Conservation (phyloP, 2,888 invertebrate genomes). For the Amiota communis region DNA sequence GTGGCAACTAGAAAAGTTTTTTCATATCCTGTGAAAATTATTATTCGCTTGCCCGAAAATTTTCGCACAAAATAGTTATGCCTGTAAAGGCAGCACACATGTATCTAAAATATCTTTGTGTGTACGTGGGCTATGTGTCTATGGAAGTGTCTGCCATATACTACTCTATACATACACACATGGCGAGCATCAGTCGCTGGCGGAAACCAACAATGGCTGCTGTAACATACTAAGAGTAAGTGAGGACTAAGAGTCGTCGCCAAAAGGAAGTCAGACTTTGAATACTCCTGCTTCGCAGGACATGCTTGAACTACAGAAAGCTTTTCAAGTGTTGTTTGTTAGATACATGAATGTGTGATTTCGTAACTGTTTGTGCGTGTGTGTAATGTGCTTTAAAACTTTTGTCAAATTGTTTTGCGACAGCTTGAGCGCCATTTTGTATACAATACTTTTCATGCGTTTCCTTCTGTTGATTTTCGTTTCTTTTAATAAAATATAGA, state of each 20-base stretch:
- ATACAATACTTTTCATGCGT: not conserved
- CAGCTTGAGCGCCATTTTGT: constrained; percentile 26
- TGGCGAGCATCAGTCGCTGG: constrained; percentile 34
- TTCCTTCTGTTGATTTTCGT: constrained; percentile 32
- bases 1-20: constrained; percentile 60
- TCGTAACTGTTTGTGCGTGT: constrained; percentile 9
- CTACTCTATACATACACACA: not conserved
- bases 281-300: constrained; percentile 4
- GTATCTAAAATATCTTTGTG: constrained; percentile 36
- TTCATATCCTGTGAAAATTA: constrained; percentile 66
- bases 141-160: constrained; percentile 24
- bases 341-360: not conserved
- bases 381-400: constrained; percentile 37
- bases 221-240: not conserved
- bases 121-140: constrained; percentile 32
- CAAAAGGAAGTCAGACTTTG: constrained; percentile 25
- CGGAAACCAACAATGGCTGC: constrained; percentile 39
- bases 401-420: constrained; percentile 48
- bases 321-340: not conserved
- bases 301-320: constrained; percentile 6
- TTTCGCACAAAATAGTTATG: constrained; percentile 58
- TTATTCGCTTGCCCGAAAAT: constrained; percentile 52
- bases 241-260: constrained; percentile 15
- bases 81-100: constrained; percentile 45
- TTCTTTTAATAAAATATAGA: constrained; percentile 40